These are phyloP conservation scores for Ianthella basta DNA, from an alignment of 37 sponge, comb jelly and placozoan genomes.

Conservation along the genomic window DNA sequence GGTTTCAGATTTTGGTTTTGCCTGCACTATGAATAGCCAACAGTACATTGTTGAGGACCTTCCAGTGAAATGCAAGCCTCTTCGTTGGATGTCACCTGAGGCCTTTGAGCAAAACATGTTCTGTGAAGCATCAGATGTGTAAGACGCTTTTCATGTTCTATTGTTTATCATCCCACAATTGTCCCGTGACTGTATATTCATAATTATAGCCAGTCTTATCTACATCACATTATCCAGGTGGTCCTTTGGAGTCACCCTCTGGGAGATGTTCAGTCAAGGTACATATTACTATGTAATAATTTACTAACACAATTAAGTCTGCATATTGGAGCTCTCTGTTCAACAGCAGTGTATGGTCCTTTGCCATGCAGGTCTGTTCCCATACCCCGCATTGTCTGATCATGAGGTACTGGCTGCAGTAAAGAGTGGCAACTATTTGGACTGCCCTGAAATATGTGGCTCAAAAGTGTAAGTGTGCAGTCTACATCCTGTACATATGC, in stretches of 20 bases:
- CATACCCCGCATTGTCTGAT: conserved; percentile 5
- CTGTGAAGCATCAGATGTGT: conserved; percentile 34
- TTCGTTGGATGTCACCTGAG: conserved; percentile 34
- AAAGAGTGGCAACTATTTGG: background rate
- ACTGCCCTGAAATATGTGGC: conserved; percentile 15
- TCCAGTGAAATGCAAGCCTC: conserved; percentile 7
- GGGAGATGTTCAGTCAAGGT: conserved; percentile 38
- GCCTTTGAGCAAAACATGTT: conserved; percentile 16
- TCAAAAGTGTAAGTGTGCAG: background rate
- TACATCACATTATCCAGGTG: background rate
- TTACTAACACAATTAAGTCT: too few relatives aligned
- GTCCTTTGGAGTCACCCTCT: conserved; percentile 23
- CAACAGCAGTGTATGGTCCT: too few relatives aligned
- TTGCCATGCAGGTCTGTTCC: conserved; percentile 7
- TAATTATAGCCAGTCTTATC: too few relatives aligned
- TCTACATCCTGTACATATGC: too few relatives aligned
- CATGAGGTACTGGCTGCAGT: conserved; percentile 9
- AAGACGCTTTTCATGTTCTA: background rate
- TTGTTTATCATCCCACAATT: too few relatives aligned
- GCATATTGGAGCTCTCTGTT: too few relatives aligned
- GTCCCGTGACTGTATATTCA: too few relatives aligned
- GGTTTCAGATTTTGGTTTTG: conserved; percentile 29
- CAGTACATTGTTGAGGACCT: background rate
- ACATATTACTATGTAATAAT: background rate
- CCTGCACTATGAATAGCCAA: background rate